Base-by-base conservation (phyloP, 2,888 invertebrate species). In the Plagiodera versicolora region DNA sequence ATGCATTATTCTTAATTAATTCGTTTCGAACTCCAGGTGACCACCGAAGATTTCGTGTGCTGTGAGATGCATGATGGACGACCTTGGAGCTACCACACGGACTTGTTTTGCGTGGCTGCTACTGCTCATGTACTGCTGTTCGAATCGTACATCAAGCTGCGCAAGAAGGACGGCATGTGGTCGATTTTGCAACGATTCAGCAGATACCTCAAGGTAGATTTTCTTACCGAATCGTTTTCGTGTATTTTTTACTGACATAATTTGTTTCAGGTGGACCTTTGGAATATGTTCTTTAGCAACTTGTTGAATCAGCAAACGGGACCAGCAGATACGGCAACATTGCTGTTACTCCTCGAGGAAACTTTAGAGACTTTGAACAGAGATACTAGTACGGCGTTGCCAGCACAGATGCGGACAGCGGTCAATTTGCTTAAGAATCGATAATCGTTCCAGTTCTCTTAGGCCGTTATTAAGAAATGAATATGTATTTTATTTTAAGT, bases 51-150 rank as follows among this genome's bases (percentile, higher is more conserved):
- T 60, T 92, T 92, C 73, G 88, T 89, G 18, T 93, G 92, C 75
- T 89, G 91, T 53, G 97, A 98, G 83, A 98, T 98, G 96, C 85
- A 87, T 68, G 94, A 94, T 72, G 86, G 89, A 46, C 86, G 89
- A 71, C 92, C 94, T 0, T 98, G 98, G 98, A 95, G 92, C 35
- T 95, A 92, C 79, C 95, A 97, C 82, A 92, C 93, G 30, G 97
- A 98, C 82, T 82, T 94, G 72, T 97, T 89, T 80, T 95, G 96
- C 67, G 81, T 95, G 64, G 93, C 93, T 51, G 93, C 92, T 11
- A 92, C 93, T 9, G 88, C 94, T 67, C 92, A 96, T 79, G 91
- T 92, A 51, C 82, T 97, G 68, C 81, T 95, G 14, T 92, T 94
- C 82, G 92, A 92, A 46, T 90, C 90, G 75, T 97, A 97, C 79